These are phyloP conservation scores for Apoda limacodes DNA, from an alignment of 2,888 invertebrate genomes.

Conservation along the genomic window DNA sequence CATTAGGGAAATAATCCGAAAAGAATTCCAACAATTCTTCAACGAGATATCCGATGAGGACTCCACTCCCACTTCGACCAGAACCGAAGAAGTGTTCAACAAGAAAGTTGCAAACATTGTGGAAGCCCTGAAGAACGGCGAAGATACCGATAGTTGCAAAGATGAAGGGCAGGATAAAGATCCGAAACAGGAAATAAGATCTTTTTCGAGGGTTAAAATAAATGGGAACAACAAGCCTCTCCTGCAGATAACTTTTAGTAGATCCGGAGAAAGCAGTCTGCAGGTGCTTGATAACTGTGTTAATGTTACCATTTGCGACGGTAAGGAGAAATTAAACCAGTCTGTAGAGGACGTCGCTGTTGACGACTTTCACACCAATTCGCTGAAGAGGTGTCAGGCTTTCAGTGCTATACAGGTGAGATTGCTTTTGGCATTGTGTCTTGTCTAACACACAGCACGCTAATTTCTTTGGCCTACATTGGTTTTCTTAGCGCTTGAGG, in stretches of 20 bases:
- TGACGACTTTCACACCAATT: slow-evolving; percentile 42
- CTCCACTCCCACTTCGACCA: slow-evolving; percentile 22
- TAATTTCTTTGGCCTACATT: too few species aligned
- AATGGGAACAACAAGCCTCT: slow-evolving; percentile 59
- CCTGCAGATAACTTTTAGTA: slow-evolving; percentile 48
- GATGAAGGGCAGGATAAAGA: slow-evolving; percentile 26
- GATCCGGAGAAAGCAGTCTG: slow-evolving; percentile 49
- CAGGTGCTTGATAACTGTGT: slow-evolving; percentile 57
- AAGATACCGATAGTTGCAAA: slow-evolving; percentile 22
- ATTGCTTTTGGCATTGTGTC: too few species aligned
- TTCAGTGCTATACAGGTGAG: slow-evolving; percentile 62
- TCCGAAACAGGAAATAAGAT: slow-evolving; percentile 31
- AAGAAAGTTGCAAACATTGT: slow-evolving; percentile 48
- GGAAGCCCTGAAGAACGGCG: slow-evolving; percentile 34
- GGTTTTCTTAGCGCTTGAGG: too few species aligned
- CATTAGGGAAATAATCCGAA: slow-evolving; percentile 50
- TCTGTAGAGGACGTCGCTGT: slow-evolving; percentile 38
- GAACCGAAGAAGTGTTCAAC: slow-evolving; percentile 39
- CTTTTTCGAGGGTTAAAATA: slow-evolving; percentile 54
- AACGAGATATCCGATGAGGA: slow-evolving; percentile 40
- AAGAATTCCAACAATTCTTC: slow-evolving; percentile 46
- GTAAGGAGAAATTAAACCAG: slow-evolving; percentile 34
- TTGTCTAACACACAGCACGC: too few species aligned
- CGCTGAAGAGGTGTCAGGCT: slow-evolving; percentile 60
- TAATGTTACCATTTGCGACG: slow-evolving; percentile 50